Evolutionary conservation across 2,888 invertebrate species (phyloP).

Genomic region (Pseudolycoriella hygida): DNA sequence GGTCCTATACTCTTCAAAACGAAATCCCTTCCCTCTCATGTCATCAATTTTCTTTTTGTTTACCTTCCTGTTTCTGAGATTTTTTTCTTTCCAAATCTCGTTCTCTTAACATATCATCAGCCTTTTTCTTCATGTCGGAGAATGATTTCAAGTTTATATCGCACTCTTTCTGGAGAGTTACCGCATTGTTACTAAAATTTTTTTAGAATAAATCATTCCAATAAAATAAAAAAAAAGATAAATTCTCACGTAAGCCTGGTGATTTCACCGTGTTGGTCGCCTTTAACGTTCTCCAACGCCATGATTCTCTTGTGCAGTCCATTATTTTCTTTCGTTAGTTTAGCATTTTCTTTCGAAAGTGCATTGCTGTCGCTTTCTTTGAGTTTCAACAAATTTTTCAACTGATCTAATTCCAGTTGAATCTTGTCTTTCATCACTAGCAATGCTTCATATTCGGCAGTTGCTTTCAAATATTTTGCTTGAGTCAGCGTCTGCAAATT

Average conservation of each 20-base stretch:
- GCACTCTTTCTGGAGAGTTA: slow-evolving; percentile 18
- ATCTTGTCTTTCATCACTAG: neutral
- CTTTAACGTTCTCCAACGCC: slow-evolving; percentile 18
- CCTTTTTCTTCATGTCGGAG: slow-evolving; percentile 19
- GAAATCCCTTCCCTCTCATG: no score
- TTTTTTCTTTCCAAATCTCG: slow-evolving; percentile 23
- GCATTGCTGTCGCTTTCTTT: slow-evolving; percentile 27
- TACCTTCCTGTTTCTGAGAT: slow-evolving; percentile 16
- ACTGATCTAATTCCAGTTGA: slow-evolving; percentile 5
- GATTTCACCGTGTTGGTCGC: slow-evolving; percentile 9
- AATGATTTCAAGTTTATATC: slow-evolving; percentile 10
- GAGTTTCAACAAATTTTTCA: slow-evolving; percentile 11
- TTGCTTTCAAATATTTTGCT: slow-evolving; percentile 23
- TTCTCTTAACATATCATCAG: slow-evolving; percentile 22
- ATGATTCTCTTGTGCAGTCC: slow-evolving; percentile 22
- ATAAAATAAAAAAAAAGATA: neutral
- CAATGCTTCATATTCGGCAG: slow-evolving; percentile 20
- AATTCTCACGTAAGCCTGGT: no score
- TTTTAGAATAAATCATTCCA: neutral
- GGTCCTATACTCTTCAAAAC: no score
- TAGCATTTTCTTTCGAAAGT: slow-evolving; percentile 21
- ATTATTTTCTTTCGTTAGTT: slow-evolving; percentile 23
- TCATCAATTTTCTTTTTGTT: neutral
- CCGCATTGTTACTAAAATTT: slow-evolving; percentile 10
- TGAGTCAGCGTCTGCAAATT: slow-evolving; percentile 21